phyloP scores from a whole-genome alignment of 2,797 vertebrate genomes.

The Mastacembelus armatus region DNA sequence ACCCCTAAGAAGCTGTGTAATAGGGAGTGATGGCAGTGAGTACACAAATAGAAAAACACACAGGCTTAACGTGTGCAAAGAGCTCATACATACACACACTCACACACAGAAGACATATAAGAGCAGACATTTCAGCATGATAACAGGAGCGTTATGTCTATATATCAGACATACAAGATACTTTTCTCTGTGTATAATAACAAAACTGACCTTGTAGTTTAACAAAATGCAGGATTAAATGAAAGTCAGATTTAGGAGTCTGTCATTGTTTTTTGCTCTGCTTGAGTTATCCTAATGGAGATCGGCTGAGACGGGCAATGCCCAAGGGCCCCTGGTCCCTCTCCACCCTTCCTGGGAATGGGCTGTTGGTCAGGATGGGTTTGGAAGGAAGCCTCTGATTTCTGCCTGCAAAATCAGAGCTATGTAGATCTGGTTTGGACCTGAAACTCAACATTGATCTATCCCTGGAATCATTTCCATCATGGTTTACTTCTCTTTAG shows the following conservation, averaged over 20 bases:
- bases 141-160: conserved; percentile 25
- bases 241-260: conserved; percentile 46
- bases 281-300: conserved; percentile 66
- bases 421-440: conserved; percentile 69
- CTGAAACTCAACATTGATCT: conserved; percentile 56
- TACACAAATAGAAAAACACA: conserved; percentile 63
- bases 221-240: conserved; percentile 42
- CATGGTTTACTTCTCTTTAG: conserved; percentile 36
- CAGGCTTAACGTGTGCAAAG: conserved; percentile 21
- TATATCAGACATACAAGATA: conserved; percentile 5
- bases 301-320: conserved; percentile 62
- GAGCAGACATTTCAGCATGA: conserved; percentile 1
- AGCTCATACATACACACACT: conserved; percentile 11
- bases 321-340: conserved; percentile 65
- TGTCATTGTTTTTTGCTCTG: conserved; percentile 41
- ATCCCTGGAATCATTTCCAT: conserved; percentile 66
- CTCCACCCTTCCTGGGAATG: conserved; percentile 74
- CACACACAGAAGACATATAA: conserved; percentile 21
- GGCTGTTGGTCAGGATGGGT: conserved; percentile 62
- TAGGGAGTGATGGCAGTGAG: conserved; percentile 37
- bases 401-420: conserved; percentile 65
- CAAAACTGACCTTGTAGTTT: conserved; percentile 40
- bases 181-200: conserved; percentile 24
- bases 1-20: conserved; percentile 59
- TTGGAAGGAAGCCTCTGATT: conserved; percentile 69